Percentiles rank a stretch among this genome's conserved stretches.
These are phyloP conservation scores for Crotalus tigris DNA, from an alignment of 2,113 vertebrate genomes.

Conservation along the genomic window DNA sequence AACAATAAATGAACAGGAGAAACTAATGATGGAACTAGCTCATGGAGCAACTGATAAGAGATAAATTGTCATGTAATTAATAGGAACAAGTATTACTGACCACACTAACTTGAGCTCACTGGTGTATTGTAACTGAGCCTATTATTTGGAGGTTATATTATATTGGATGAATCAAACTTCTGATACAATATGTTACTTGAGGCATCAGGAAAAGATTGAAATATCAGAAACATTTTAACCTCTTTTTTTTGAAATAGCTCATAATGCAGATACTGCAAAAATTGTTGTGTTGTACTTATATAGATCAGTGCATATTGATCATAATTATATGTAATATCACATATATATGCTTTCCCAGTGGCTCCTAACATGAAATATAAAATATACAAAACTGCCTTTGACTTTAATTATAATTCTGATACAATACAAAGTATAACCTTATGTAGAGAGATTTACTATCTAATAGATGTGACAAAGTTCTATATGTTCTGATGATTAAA, in stretches of 20 bases:
- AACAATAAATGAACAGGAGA: background rate
- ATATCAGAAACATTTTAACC: background rate
- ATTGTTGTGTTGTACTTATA: background rate
- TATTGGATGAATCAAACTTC: background rate
- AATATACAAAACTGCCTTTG: background rate
- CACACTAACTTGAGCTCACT: background rate
- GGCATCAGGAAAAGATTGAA: background rate
- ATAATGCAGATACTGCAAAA: background rate
- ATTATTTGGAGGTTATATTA: background rate
- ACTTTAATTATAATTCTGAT: background rate
- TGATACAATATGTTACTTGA: background rate
- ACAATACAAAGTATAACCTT: constrained; percentile 2
- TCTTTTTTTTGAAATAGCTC: background rate
- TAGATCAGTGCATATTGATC: background rate
- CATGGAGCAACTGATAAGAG: background rate
- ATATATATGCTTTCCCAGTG: background rate
- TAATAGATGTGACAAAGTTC: constrained; percentile 18
- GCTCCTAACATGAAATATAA: background rate
- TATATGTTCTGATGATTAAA: constrained; percentile 37
- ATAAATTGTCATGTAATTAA: background rate
- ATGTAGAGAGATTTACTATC: fast-evolving
- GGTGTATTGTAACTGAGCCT: background rate
- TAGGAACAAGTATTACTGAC: background rate
- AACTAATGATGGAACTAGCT: background rate
- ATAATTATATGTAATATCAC: background rate